Conservation (phyloP, 2,113 vertebrate species). For the Paedocypris sp. region DNA sequence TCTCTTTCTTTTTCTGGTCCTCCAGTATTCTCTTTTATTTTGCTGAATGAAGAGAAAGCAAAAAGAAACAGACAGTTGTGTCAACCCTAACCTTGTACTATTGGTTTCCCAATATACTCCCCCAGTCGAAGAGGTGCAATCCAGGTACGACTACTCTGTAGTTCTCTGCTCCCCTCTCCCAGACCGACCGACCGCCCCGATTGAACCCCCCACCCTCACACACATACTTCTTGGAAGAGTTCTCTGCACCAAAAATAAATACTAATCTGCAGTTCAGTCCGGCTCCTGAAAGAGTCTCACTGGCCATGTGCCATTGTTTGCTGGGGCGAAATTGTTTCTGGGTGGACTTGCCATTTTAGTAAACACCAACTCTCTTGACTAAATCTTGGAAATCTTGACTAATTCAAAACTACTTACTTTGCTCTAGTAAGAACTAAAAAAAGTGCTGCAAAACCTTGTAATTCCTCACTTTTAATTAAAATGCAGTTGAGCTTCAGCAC, state of each 20-base stretch:
- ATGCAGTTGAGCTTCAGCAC: background rate
- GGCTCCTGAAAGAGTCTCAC: constrained; percentile 52
- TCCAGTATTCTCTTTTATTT: constrained; percentile 48
- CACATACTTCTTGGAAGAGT: constrained; percentile 57
- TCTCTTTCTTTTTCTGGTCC: constrained; percentile 44
- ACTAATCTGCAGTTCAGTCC: constrained; percentile 59
- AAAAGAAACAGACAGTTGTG: constrained; percentile 49
- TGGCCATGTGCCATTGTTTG: constrained; percentile 49
- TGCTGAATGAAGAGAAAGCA: constrained; percentile 50
- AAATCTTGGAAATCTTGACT: constrained; percentile 10
- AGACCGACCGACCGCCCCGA: constrained; percentile 46
- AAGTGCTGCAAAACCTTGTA: too few relatives aligned
- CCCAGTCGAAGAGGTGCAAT: constrained; percentile 38
- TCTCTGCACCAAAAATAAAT: constrained; percentile 62
- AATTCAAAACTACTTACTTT: too few relatives aligned
- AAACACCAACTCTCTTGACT: constrained; percentile 39
- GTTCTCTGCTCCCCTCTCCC: constrained; percentile 45
- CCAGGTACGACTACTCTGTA: constrained; percentile 50
- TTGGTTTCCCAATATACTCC: constrained; percentile 27
- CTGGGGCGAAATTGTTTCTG: constrained; percentile 35
- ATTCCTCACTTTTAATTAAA: background rate
- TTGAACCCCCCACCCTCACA: constrained; percentile 33
- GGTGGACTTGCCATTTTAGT: constrained; percentile 33
- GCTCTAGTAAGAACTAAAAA: too few relatives aligned
- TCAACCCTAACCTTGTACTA: constrained; percentile 57